Evolutionary conservation across 2,797 vertebrate genomes (phyloP).

Genomic region (Tachyglossus aculeatus): DNA sequence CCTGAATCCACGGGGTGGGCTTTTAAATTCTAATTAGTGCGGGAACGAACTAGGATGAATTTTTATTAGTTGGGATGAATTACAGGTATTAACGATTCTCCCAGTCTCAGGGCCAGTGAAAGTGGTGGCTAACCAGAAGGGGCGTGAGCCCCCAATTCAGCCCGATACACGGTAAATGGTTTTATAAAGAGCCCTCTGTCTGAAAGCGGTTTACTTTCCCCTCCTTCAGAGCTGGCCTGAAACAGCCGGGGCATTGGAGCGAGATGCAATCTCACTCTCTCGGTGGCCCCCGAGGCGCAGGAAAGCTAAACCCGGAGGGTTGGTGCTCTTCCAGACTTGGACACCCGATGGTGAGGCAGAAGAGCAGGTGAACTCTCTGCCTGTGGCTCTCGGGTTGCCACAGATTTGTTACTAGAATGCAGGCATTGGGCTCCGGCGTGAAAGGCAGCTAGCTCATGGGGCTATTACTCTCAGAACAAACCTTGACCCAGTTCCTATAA

Average conservation of each 20-base stretch:
- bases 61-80: conserved; percentile 65
- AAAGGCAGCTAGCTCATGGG: neutral
- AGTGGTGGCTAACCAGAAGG: conserved; percentile 38
- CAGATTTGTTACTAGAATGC: conserved; percentile 12
- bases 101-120: conserved; percentile 37
- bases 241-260: neutral
- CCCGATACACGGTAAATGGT: conserved; percentile 26
- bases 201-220: neutral
- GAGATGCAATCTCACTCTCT: neutral
- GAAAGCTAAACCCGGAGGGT: neutral
- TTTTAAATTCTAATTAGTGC: conserved; percentile 68
- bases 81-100: conserved; percentile 60
- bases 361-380: neutral
- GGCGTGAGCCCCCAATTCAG: conserved; percentile 29
- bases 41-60: conserved; percentile 56
- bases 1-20: conserved; percentile 41
- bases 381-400: neutral
- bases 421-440: neutral
- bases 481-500: conserved; percentile 19
- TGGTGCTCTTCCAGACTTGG: neutral
- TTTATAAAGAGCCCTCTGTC: conserved; percentile 13
- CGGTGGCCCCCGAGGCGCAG: conserved; percentile 10
- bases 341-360: neutral
- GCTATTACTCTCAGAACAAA: neutral
- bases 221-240: neutral